Conservation (phyloP, 2,113 vertebrate species). For the Lasiurus borealis region DNA sequence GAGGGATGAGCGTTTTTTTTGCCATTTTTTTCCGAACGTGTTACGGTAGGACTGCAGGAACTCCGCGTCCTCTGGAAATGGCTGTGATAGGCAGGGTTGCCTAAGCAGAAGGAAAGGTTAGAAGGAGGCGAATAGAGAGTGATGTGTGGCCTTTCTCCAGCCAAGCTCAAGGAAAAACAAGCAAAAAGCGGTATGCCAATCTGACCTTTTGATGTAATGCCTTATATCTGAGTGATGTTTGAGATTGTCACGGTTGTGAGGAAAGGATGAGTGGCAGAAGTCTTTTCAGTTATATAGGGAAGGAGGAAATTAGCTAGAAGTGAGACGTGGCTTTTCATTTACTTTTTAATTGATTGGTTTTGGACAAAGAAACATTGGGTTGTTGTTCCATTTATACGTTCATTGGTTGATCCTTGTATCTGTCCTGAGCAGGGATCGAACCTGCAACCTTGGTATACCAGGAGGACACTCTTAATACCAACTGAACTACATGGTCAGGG, state of each 20-base stretch:
- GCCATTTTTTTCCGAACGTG: not conserved
- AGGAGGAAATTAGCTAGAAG: constrained; percentile 38
- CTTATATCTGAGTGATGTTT: not conserved
- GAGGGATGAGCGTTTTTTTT: not conserved
- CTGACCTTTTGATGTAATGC: constrained; percentile 15
- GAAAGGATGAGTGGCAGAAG: not conserved
- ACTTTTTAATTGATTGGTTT: no score
- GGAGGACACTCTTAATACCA: not conserved
- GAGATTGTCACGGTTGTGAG: not conserved
- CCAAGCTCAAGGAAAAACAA: not conserved
- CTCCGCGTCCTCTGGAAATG: not conserved
- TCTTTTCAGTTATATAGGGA: not conserved
- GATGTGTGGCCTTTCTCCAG: not conserved
- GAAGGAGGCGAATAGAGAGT: not conserved
- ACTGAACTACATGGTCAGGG: not conserved
- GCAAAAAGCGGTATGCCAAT: not conserved
- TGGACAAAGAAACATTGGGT: no score
- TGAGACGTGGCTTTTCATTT: not conserved
- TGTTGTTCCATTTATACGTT: not conserved
- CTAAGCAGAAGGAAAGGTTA: not conserved
- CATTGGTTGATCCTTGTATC: not conserved
- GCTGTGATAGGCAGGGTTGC: not conserved
- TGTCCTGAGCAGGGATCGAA: not conserved
- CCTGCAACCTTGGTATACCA: not conserved
- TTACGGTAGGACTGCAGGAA: not conserved